These are phyloP conservation scores for Dufourea novaeangliae DNA, from an alignment of 1,140 invertebrate genomes.

Conservation along the genomic window DNA sequence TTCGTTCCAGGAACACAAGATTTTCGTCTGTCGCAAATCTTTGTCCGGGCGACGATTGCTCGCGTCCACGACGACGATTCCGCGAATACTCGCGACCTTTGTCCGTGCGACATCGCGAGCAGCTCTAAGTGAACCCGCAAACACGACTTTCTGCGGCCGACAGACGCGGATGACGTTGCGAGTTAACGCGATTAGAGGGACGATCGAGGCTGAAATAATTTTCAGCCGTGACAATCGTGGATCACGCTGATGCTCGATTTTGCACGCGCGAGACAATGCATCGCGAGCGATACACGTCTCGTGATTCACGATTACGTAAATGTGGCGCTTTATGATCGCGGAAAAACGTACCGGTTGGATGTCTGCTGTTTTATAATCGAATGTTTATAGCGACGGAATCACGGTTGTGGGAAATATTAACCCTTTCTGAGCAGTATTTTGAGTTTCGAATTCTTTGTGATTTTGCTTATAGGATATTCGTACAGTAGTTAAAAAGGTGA, in stretches of 20 bases:
- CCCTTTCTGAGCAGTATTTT: no score
- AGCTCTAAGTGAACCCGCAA: slow-evolving; percentile 51
- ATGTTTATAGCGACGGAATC: no score
- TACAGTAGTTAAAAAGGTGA: no score
- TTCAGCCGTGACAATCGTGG: slow-evolving; percentile 13
- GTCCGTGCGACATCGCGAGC: slow-evolving; percentile 16
- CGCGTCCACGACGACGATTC: slow-evolving; percentile 2
- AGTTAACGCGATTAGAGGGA: slow-evolving; percentile 46
- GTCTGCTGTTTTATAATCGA: no score
- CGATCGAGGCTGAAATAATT: slow-evolving; percentile 38
- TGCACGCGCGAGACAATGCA: background rate
- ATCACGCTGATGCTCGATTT: background rate
- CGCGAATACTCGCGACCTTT: slow-evolving; percentile 30
- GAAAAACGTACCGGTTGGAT: background rate
- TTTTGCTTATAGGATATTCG: no score
- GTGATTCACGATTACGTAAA: background rate
- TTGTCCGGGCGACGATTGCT: background rate
- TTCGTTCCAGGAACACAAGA: background rate
- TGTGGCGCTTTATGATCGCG: background rate
- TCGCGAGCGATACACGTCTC: background rate
- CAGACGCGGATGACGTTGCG: slow-evolving; percentile 29
- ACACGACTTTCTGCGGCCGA: slow-evolving; percentile 30
- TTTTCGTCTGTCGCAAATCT: background rate
- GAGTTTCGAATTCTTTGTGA: no score
- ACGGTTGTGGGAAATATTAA: no score